Evolutionary conservation across 2,797 vertebrate genomes (phyloP).

Genomic region (Trichosurus vulpecula): DNA sequence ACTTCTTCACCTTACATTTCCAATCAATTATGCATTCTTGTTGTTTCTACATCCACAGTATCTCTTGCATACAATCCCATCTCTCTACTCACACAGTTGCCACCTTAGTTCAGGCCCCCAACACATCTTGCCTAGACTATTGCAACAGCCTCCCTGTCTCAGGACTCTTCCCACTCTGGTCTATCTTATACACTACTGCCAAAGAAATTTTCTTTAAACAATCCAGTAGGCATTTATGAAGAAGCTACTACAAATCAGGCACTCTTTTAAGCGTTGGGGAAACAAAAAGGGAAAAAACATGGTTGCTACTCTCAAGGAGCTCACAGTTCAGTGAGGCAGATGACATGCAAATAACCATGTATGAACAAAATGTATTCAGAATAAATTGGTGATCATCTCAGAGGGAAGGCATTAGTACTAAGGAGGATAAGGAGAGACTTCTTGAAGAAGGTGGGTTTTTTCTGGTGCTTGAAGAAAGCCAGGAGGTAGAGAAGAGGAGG

Average conservation of each 20-base stretch:
- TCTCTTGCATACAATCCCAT: not conserved
- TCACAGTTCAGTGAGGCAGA: not conserved
- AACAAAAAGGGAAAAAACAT: not conserved
- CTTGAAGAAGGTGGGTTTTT: too few species aligned
- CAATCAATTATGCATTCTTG: not conserved
- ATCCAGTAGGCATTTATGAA: not conserved
- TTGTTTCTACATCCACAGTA: not conserved
- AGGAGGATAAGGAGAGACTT: not conserved
- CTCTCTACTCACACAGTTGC: not conserved
- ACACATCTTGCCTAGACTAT: not conserved
- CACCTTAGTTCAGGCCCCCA: not conserved
- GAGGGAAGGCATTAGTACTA: not conserved
- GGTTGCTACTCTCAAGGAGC: not conserved
- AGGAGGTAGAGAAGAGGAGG: too few species aligned
- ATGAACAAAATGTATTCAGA: too few species aligned
- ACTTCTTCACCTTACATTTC: not conserved
- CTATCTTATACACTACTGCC: not conserved
- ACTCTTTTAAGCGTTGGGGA: not conserved
- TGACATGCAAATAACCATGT: too few species aligned
- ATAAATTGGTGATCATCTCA: too few species aligned
- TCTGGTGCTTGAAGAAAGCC: too few species aligned
- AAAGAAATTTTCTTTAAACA: not conserved
- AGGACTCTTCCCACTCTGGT: not conserved
- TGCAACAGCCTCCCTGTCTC: not conserved
- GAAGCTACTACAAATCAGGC: not conserved